These are phyloP conservation scores for Archips crataeganus DNA, from an alignment of 2,888 invertebrate species.

Conservation along the genomic window DNA sequence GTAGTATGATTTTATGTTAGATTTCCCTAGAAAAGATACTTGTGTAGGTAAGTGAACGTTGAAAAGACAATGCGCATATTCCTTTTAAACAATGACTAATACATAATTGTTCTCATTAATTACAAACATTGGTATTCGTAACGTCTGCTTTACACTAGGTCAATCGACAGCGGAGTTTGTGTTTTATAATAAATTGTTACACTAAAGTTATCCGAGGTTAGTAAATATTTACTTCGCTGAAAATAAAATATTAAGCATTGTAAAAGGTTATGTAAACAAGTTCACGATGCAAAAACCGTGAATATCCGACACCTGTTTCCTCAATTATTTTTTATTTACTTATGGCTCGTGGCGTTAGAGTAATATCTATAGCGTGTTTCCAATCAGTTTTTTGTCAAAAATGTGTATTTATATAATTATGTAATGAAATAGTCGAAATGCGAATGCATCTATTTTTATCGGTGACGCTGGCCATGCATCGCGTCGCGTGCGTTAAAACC, in stretches of 20 bases:
- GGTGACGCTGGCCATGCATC: conserved; percentile 16
- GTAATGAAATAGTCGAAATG: conserved; percentile 16
- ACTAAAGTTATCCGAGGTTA: conserved; percentile 18
- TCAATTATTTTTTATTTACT: conserved; percentile 28
- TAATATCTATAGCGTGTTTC: conserved; percentile 11
- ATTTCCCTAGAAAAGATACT: background rate
- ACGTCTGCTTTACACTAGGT: conserved; percentile 39
- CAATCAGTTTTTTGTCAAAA: background rate
- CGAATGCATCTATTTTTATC: conserved; percentile 31
- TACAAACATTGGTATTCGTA: conserved; percentile 34
- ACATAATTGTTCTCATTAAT: conserved; percentile 39
- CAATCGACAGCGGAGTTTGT: conserved; percentile 17
- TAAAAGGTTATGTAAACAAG: conserved; percentile 37
- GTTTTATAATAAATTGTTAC: conserved; percentile 5
- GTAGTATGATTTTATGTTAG: background rate
- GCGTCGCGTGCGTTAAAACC: conserved; percentile 26
- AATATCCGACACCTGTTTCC: conserved; percentile 47
- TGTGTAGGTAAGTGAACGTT: conserved; percentile 5
- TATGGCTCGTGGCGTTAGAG: conserved; percentile 11
- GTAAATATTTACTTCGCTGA: conserved; percentile 30
- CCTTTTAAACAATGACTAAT: conserved; percentile 38
- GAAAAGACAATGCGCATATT: conserved; percentile 16
- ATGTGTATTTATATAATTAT: background rate
- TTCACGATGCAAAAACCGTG: conserved; percentile 45
- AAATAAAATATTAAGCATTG: conserved; percentile 15